Base-by-base conservation (phyloP, 92 coral and sea anemone species). In the Epizoanthus ramosus region DNA sequence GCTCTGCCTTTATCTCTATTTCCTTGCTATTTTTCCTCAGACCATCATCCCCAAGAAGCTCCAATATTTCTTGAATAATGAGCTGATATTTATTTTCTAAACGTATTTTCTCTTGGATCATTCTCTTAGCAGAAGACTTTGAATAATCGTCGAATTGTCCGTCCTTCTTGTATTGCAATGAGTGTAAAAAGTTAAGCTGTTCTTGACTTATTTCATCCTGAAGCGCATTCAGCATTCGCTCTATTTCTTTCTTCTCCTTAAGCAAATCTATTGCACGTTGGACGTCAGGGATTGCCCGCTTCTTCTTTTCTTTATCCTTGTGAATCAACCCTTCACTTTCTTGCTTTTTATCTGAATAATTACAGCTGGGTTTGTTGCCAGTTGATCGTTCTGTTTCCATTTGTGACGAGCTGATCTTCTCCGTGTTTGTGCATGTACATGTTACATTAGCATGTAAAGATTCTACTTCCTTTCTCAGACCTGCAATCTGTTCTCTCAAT, bases 1-100 rank as follows among this genome's bases (percentile, higher is more conserved):
- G 59, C 24, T 84, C 79, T 10, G 84, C 79, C 18, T 84, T 85
- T 66, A 24, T 84, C 73, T 73, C 75, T 84, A 77, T 61, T 60
- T 57, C 28, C 19, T 24, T 24, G 58, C 82, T 14, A 22, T 77
- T 60, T 59, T 23, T 18, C 15, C 64, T 52, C 17, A 77, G 59
- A 77, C 82, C 82, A 65, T 77, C 50, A 31, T 77, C 82, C 16
- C 60, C 82, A 13, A 77, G 52, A 5, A 77, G 70, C 14, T 61
- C 65, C 18, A 77, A 57, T 33, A 77, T 61, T 60, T 60, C 82
- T 39, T 77, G 82, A 39, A 65, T 61, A 19, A 59, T 60, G 22
- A 77, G 47, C 8, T 59, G 61, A 13, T 59, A 57, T 57, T 77
- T 70, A 37, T 57, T 45, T 77, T 77, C 82, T 12, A 77, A 19